Evolutionary conservation across 2,113 vertebrate species (phyloP).

Genomic region (Epinephelus lanceolatus): DNA sequence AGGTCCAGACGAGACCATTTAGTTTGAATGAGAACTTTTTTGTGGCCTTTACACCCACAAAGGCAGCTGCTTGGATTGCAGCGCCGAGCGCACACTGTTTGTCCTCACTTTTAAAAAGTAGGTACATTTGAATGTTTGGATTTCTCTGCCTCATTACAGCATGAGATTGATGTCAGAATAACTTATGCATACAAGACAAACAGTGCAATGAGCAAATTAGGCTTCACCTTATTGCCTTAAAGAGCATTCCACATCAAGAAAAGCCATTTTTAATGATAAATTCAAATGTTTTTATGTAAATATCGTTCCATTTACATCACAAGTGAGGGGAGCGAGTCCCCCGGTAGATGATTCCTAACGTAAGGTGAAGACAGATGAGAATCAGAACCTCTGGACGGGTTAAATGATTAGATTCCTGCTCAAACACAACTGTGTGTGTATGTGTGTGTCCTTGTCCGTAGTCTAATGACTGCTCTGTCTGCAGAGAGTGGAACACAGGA

Average conservation of each 20-base stretch:
- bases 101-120: constrained; percentile 54
- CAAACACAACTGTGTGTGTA: constrained; percentile 40
- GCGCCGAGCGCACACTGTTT: not conserved
- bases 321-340: constrained; percentile 75
- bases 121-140: constrained; percentile 66
- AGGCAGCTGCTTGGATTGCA: not conserved
- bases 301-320: constrained; percentile 83
- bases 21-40: constrained; percentile 6
- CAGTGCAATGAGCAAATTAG: constrained; percentile 77
- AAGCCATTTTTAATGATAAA: constrained; percentile 77
- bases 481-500: constrained; percentile 78
- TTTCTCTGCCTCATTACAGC: constrained; percentile 71
- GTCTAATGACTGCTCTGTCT: constrained; percentile 78
- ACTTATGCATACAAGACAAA: constrained; percentile 78
- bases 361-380: constrained; percentile 77
- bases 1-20: not conserved
- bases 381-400: constrained; percentile 78
- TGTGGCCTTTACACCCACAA: not conserved
- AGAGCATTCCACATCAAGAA: constrained; percentile 76
- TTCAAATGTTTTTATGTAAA: constrained; percentile 85
- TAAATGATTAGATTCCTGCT: constrained; percentile 77
- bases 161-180: constrained; percentile 72
- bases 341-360: constrained; percentile 66
- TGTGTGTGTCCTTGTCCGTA: constrained; percentile 54
- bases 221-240: constrained; percentile 81